These are phyloP conservation scores for Eulacestoma nigropectus DNA, from an alignment of 2,113 vertebrate species.

Conservation along the genomic window DNA sequence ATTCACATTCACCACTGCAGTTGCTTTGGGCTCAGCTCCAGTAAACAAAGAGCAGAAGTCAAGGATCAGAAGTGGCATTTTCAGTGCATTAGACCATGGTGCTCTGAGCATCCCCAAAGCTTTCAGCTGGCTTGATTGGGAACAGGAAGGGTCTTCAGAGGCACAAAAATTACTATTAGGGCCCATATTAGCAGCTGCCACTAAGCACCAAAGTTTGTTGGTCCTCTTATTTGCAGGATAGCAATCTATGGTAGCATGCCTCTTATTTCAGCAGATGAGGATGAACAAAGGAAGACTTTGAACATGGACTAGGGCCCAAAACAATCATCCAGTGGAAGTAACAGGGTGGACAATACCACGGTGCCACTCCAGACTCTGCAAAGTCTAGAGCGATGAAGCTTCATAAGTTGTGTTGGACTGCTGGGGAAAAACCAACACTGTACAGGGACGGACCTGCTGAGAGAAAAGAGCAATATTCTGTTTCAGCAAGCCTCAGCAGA, in stretches of 20 bases:
- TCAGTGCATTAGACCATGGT: neutral
- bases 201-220: too few relatives aligned
- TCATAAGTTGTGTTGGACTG: rapidly evolving
- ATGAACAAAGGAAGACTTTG: neutral
- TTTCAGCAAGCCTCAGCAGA: neutral
- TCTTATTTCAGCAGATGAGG: neutral
- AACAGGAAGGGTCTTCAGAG: neutral
- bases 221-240: neutral
- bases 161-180: neutral
- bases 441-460: neutral
- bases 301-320: neutral
- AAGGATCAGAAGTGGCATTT: neutral
- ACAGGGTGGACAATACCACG: rapidly evolving
- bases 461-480: neutral
- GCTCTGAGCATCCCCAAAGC: neutral
- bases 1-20: neutral
- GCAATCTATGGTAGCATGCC: neutral
- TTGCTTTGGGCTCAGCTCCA: neutral
- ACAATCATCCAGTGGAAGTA: neutral
- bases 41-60: neutral
- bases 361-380: neutral
- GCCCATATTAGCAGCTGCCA: neutral
- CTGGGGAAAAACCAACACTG: neutral
- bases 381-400: neutral
- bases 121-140: neutral